phyloP scores from a whole-genome alignment of 1,140 invertebrate species.

The Latrodectus geometricus region DNA sequence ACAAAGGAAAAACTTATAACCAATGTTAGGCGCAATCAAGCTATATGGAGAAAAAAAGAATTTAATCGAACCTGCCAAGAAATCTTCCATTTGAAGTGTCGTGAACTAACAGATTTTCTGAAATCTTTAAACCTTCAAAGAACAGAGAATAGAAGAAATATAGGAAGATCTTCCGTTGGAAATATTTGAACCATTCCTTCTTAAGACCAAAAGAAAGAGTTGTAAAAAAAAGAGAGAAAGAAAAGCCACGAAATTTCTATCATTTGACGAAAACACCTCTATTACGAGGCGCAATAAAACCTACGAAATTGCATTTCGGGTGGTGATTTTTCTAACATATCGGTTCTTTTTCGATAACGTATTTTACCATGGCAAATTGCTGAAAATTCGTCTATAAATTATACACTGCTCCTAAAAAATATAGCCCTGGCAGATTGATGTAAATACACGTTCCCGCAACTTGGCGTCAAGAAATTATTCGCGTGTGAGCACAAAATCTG shows the following conservation, averaged over 20 bases:
- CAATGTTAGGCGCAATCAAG: too few species aligned
- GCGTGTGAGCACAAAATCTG: not conserved
- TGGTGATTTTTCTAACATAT: slow-evolving; percentile 23
- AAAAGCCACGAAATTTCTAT: slow-evolving; percentile 1
- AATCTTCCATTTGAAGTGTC: too few species aligned
- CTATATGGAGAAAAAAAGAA: too few species aligned
- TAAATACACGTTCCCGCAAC: not conserved
- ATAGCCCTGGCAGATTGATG: not conserved
- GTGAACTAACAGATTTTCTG: too few species aligned
- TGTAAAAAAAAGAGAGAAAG: not conserved
- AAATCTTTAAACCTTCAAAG: too few species aligned
- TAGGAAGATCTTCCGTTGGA: not conserved
- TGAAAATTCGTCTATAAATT: slow-evolving; percentile 30
- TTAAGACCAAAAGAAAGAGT: not conserved
- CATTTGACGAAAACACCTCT: slow-evolving; percentile 14
- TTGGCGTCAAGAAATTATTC: not conserved
- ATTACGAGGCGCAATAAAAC: slow-evolving; percentile 16
- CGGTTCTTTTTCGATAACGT: slow-evolving; percentile 25
- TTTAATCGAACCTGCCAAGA: too few species aligned
- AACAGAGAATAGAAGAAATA: too few species aligned
- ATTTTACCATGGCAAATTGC: slow-evolving; percentile 20
- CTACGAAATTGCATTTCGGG: slow-evolving; percentile 14
- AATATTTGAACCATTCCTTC: slow-evolving; percentile 5
- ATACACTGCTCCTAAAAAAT: not conserved
- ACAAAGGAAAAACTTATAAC: too few species aligned